Conservation (phyloP, 2,888 invertebrate genomes). For the Marasmarcha lunaedactyla region DNA sequence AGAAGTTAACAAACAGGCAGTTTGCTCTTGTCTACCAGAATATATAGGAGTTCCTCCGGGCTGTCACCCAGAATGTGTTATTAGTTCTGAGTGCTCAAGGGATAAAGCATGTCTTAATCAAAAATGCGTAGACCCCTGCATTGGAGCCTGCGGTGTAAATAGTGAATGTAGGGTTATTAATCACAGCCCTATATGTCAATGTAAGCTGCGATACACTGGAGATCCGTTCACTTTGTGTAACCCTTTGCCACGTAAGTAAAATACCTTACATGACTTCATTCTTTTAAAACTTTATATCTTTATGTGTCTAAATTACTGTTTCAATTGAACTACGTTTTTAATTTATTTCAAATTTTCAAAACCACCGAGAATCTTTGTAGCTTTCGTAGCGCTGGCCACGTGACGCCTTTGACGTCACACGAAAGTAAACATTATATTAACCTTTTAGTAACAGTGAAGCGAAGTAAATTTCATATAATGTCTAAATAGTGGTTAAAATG, state of each 20-base stretch:
- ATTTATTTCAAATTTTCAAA: background rate
- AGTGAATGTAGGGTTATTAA: conserved; percentile 80
- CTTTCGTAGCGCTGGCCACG: too few species aligned
- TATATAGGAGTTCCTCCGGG: conserved; percentile 80
- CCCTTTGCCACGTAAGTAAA: conserved; percentile 60
- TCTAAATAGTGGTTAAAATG: too few species aligned
- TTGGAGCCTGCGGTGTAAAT: conserved; percentile 75
- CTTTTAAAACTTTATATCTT: too few species aligned
- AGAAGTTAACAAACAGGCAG: conserved; percentile 78
- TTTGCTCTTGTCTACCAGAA: conserved; percentile 79
- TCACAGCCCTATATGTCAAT: conserved; percentile 84
- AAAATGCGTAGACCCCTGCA: conserved; percentile 83
- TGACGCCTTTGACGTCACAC: too few species aligned
- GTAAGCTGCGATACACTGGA: conserved; percentile 74
- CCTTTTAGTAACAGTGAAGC: too few species aligned
- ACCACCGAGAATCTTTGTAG: background rate
- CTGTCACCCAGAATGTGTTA: conserved; percentile 82
- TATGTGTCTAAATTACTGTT: conserved; percentile 7
- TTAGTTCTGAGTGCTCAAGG: conserved; percentile 80
- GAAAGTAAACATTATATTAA: too few species aligned
- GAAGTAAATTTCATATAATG: too few species aligned
- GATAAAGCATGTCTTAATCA: conserved; percentile 81
- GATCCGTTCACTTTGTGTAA: conserved; percentile 74
- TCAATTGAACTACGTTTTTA: too few species aligned
- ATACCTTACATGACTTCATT: conserved; percentile 1